These are phyloP conservation scores for Drosophila robusta DNA, from an alignment of 2,888 invertebrate species.

Conservation along the genomic window DNA sequence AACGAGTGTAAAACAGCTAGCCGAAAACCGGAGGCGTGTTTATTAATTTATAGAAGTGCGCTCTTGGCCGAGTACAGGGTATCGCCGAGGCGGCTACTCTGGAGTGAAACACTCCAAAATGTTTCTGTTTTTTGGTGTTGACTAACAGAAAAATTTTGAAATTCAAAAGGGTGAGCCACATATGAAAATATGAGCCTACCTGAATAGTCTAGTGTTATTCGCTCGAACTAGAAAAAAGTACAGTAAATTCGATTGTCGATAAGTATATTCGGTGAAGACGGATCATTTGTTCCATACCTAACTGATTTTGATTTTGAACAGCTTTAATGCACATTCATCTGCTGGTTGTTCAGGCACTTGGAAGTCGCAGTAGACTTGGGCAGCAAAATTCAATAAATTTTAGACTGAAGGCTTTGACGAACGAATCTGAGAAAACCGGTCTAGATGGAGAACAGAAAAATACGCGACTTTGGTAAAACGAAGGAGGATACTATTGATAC, in stretches of 20 bases:
- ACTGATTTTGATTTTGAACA: neutral
- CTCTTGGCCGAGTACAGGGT: neutral
- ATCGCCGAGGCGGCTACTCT: neutral
- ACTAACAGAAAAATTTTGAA: neutral
- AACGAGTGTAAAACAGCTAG: too few species aligned
- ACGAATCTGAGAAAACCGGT: conserved; percentile 35
- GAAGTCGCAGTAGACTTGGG: conserved; percentile 50
- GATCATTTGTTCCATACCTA: conserved; percentile 4
- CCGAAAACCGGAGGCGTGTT: too few species aligned
- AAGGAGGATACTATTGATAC: conserved; percentile 38
- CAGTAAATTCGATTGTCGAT: conserved; percentile 15
- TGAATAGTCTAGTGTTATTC: conserved; percentile 1
- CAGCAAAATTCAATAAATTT: conserved; percentile 62
- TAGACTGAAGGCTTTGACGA: conserved; percentile 39
- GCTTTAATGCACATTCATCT: conserved; percentile 11
- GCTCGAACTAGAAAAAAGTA: neutral
- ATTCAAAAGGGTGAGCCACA: neutral
- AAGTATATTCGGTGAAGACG: neutral
- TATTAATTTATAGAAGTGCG: too few species aligned
- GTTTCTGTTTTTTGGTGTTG: neutral
- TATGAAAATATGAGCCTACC: neutral
- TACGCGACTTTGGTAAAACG: conserved; percentile 29
- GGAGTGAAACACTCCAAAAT: too few species aligned
- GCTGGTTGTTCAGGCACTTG: conserved; percentile 4
- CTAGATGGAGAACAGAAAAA: conserved; percentile 51